A percentile compares a stretch with the other conserved stretches of the same genome.
These are phyloP conservation scores for Willowsia nigromaculata DNA, from an alignment of 2,888 invertebrate genomes.

Conservation along the genomic window DNA sequence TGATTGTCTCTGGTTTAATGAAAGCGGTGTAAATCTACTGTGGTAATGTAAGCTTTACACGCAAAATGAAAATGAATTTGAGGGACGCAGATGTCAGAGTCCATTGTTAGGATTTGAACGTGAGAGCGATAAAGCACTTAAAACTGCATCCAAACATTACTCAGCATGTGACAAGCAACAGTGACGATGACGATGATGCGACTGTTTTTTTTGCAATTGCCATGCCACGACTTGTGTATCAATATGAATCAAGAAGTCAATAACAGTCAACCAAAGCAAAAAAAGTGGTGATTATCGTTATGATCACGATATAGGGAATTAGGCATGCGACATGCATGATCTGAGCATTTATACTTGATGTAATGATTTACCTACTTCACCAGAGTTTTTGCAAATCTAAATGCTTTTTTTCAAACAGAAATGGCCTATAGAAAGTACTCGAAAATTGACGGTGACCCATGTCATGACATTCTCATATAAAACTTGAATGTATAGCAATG, in stretches of 20 bases:
- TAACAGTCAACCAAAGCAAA: not conserved
- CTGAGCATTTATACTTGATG: too few species aligned
- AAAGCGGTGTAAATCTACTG: not conserved
- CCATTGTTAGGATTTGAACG: not conserved
- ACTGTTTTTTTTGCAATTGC: not conserved
- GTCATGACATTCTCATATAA: constrained; percentile 22
- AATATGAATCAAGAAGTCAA: constrained; percentile 4
- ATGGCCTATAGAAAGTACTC: not conserved
- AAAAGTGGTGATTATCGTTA: not conserved
- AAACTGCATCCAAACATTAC: not conserved
- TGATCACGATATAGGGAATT: not conserved
- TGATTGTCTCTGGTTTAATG: not conserved
- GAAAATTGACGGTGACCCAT: constrained; percentile 25
- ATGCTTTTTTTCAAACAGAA: too few species aligned
- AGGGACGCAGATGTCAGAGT: not conserved
- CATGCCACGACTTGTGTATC: too few species aligned
- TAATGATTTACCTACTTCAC: too few species aligned
- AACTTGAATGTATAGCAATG: not conserved
- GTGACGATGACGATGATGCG: not conserved
- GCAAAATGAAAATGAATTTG: not conserved
- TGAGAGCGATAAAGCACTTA: not conserved
- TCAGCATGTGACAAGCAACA: not conserved
- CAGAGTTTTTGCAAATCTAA: too few species aligned
- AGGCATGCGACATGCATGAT: not conserved
- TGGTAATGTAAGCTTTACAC: not conserved